Evolutionary conservation across 2,113 vertebrate species (phyloP).

Genomic region (Thinocorus orbignyianus): DNA sequence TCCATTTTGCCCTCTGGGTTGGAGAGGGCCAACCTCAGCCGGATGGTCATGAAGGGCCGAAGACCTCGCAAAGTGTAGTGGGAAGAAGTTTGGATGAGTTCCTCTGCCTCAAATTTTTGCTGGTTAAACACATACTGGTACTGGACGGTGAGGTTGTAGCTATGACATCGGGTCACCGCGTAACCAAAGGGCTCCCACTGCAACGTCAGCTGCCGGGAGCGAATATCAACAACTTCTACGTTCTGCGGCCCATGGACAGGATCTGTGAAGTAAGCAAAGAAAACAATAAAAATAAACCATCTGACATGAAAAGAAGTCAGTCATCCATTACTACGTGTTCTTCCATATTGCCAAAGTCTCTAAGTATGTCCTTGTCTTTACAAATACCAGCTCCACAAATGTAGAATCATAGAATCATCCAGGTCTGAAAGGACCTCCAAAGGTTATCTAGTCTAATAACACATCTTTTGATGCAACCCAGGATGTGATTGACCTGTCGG

Average conservation of each 20-base stretch:
- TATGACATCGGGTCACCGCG: constrained; percentile 93
- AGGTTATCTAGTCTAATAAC: too few relatives aligned
- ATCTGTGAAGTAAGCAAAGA: constrained; percentile 72
- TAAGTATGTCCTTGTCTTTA: not conserved
- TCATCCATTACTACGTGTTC: fast-evolving
- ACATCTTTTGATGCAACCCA: too few relatives aligned
- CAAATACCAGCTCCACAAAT: not conserved
- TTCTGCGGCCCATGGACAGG: constrained; percentile 93
- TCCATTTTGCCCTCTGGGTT: constrained; percentile 95
- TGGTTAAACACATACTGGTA: constrained; percentile 96
- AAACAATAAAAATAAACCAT: not conserved
- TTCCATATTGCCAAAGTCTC: fast-evolving
- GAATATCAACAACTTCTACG: constrained; percentile 93
- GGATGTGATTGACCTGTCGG: too few relatives aligned
- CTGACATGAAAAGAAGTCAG: not conserved
- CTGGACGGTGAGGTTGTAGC: constrained; percentile 96
- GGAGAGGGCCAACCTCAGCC: constrained; percentile 88
- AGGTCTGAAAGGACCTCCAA: too few relatives aligned
- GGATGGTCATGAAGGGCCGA: constrained; percentile 90
- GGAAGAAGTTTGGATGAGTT: constrained; percentile 91
- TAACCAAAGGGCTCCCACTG: constrained; percentile 98
- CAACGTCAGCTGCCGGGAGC: constrained; percentile 91
- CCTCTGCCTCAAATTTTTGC: constrained; percentile 89
- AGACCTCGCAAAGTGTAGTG: constrained; percentile 93
- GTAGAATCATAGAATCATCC: too few relatives aligned